Percentiles rank a stretch among this genome's conserved stretches.
These are phyloP conservation scores for Paragorgia papillata DNA, from an alignment of 92 coral and sea anemone genomes.

Conservation along the genomic window DNA sequence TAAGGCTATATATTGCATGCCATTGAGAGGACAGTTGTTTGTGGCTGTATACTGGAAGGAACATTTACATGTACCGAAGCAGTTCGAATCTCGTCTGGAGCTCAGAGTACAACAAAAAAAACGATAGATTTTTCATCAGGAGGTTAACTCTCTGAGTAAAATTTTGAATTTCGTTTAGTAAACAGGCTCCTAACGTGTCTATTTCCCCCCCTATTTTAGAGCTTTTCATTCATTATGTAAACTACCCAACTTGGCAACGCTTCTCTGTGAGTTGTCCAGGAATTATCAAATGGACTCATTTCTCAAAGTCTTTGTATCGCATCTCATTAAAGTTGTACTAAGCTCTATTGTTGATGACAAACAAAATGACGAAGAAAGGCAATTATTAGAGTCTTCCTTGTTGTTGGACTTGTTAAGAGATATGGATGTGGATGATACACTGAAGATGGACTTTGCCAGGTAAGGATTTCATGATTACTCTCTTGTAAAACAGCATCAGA, in stretches of 20 bases:
- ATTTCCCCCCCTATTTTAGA: slow-evolving; percentile 4
- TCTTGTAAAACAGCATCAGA: no score
- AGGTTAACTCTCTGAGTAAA: no score
- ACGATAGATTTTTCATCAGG: no score
- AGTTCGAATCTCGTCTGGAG: no score
- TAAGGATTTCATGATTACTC: no score
- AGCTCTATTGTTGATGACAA: slow-evolving; percentile 1
- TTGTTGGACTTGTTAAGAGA: slow-evolving; percentile 27
- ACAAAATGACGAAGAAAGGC: background rate
- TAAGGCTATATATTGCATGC: no score
- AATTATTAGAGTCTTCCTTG: background rate
- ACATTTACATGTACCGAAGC: no score
- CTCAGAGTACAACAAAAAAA: no score
- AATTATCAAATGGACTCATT: slow-evolving; percentile 65
- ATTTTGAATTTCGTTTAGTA: no score
- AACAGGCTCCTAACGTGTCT: no score
- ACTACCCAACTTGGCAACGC: slow-evolving; percentile 58
- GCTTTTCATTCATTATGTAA: slow-evolving; percentile 59
- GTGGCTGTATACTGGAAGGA: no score
- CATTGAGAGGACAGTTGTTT: no score
- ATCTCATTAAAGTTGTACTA: slow-evolving; percentile 48
- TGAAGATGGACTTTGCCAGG: slow-evolving; percentile 17
- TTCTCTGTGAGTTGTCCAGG: slow-evolving; percentile 54
- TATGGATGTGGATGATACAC: slow-evolving; percentile 12
- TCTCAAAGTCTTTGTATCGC: slow-evolving; percentile 69